Evolutionary conservation across 2,888 invertebrate species (phyloP).

Genomic region (Pyralis farinalis): DNA sequence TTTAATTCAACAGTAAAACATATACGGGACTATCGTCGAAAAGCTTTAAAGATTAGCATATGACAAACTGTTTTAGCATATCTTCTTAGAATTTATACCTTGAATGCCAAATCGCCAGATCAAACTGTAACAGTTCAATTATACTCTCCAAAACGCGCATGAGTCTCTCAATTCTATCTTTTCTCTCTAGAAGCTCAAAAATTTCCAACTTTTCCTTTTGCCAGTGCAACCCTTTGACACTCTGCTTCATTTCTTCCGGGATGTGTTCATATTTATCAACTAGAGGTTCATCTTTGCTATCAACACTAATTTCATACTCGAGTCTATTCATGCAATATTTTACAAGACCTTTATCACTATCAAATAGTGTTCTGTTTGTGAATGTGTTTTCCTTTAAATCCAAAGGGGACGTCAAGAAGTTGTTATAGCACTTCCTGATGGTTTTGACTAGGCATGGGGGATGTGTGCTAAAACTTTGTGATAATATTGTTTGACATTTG

Average conservation of each 20-base stretch:
- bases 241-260: constrained; percentile 55
- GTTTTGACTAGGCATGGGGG: constrained; percentile 52
- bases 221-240: constrained; percentile 58
- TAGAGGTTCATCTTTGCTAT: constrained; percentile 53
- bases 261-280: constrained; percentile 50
- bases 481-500: constrained; percentile 55
- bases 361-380: constrained; percentile 51
- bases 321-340: constrained; percentile 64
- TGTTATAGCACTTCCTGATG: constrained; percentile 51
- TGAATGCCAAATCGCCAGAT: constrained; percentile 78
- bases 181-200: constrained; percentile 52
- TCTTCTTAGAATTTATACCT: too few relatives aligned
- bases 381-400: constrained; percentile 50
- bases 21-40: too few relatives aligned
- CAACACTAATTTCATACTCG: constrained; percentile 52
- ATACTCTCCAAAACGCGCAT: constrained; percentile 72
- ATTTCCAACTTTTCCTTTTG: constrained; percentile 65
- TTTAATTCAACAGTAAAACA: too few relatives aligned
- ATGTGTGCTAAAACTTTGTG: constrained; percentile 55
- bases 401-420: constrained; percentile 58
- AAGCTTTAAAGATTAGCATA: too few relatives aligned
- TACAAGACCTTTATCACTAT: constrained; percentile 51
- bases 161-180: constrained; percentile 70
- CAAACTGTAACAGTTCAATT: constrained; percentile 76
- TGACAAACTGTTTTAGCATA: too few relatives aligned